Evolutionary conservation across 2,888 invertebrate species (phyloP).

Genomic region (Heliconius sara): DNA sequence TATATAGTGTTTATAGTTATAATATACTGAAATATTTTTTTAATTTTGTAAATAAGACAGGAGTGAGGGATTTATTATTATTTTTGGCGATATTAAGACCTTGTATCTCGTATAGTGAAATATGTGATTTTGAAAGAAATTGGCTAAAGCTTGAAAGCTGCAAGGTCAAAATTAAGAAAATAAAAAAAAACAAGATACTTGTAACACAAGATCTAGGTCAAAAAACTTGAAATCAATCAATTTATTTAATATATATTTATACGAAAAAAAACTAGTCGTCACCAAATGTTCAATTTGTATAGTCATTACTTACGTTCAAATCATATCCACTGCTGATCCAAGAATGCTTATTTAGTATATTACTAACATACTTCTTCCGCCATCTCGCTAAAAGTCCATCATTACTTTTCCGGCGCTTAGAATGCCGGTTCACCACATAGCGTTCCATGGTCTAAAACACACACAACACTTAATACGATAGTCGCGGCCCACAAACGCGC

Average conservation of each 20-base stretch:
- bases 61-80: too few relatives aligned
- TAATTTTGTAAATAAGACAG: too few relatives aligned
- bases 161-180: constrained; percentile 1
- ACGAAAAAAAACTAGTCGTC: not conserved
- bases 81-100: not conserved
- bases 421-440: constrained; percentile 72
- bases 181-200: not conserved
- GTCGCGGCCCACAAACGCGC: constrained; percentile 59
- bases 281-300: not conserved
- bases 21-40: not conserved
- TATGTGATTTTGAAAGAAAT: not conserved
- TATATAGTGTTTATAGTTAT: not conserved
- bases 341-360: constrained; percentile 64
- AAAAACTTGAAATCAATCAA: constrained; percentile 9
- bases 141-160: not conserved
- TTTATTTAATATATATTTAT: too few relatives aligned
- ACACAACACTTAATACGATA: constrained; percentile 54
- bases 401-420: constrained; percentile 65
- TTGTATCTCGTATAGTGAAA: not conserved
- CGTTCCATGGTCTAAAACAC: constrained; percentile 70
- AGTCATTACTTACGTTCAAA: constrained; percentile 67
- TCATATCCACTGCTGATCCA: constrained; percentile 76
- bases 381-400: constrained; percentile 73
- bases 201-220: constrained; percentile 6
- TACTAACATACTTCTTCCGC: constrained; percentile 68